These are phyloP conservation scores for Agrenia bidenticulata DNA, from an alignment of 2,888 invertebrate species.

Conservation along the genomic window DNA sequence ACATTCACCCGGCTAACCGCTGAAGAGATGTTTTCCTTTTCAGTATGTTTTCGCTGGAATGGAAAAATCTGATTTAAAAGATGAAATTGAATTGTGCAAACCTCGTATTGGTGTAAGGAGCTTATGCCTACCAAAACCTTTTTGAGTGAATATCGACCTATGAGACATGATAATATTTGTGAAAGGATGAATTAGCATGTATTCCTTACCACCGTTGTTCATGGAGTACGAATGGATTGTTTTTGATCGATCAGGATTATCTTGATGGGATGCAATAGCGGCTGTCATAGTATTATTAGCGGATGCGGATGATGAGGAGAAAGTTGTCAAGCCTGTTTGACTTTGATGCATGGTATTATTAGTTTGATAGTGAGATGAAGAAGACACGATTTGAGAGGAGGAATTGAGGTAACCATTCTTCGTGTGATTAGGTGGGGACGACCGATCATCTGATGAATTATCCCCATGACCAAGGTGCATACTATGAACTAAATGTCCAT, in stretches of 20 bases:
- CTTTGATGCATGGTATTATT: conserved; percentile 42
- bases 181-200: no score
- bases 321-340: conserved; percentile 44
- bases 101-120: no score
- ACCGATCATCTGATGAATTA: conserved; percentile 31
- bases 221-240: conserved; percentile 34
- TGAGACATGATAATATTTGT: no score
- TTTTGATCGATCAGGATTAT: conserved; percentile 42
- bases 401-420: conserved; percentile 50
- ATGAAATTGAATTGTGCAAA: no score
- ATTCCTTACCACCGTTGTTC: conserved; percentile 36
- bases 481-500: conserved; percentile 39
- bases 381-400: conserved; percentile 41
- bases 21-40: no score
- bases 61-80: no score
- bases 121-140: no score
- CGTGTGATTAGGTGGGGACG: conserved; percentile 41
- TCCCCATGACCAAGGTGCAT: conserved; percentile 35
- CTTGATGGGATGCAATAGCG: conserved; percentile 25
- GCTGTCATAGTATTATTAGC: conserved; percentile 24
- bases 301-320: conserved; percentile 35
- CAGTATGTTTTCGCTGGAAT: no score
- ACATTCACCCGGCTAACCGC: no score
- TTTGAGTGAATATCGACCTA: no score
- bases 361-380: conserved; percentile 46